Percentiles rank a stretch among this genome's conserved stretches.
These are phyloP conservation scores for Cydia amplana DNA, from an alignment of 1,140 invertebrate genomes.

Conservation along the genomic window DNA sequence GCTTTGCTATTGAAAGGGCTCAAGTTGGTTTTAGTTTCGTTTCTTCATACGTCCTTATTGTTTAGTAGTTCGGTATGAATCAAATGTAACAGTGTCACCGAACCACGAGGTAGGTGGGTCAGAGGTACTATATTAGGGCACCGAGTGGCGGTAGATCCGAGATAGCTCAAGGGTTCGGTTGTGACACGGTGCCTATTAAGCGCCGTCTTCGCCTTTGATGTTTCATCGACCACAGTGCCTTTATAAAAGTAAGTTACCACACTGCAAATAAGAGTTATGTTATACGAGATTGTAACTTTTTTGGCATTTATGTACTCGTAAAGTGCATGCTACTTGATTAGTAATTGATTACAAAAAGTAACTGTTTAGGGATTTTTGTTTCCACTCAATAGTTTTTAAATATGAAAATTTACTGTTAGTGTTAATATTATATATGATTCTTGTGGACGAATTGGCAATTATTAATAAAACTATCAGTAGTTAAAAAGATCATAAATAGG, in stretches of 20 bases:
- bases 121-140: conserved; percentile 46
- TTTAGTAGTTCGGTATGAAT: conserved; percentile 6
- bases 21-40: not conserved
- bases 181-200: conserved; percentile 31
- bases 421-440: too few relatives aligned
- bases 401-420: too few relatives aligned
- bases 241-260: conserved; percentile 9
- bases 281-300: too few relatives aligned
- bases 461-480: too few relatives aligned
- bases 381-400: too few relatives aligned
- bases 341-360: too few relatives aligned
- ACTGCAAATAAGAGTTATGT: too few relatives aligned
- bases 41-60: not conserved
- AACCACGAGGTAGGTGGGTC: conserved; percentile 39
- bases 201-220: conserved; percentile 33
- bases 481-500: too few relatives aligned
- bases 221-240: not conserved
- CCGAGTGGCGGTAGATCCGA: conserved; percentile 48
- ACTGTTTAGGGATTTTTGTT: too few relatives aligned
- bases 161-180: conserved; percentile 43
- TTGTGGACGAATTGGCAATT: too few relatives aligned
- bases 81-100: conserved; percentile 32
- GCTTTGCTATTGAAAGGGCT: not conserved
- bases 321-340: too few relatives aligned
- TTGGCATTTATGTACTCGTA: too few relatives aligned